Evolutionary conservation across 2,888 invertebrate genomes (phyloP).

Genomic region (Polydrusus pterygomalis): DNA sequence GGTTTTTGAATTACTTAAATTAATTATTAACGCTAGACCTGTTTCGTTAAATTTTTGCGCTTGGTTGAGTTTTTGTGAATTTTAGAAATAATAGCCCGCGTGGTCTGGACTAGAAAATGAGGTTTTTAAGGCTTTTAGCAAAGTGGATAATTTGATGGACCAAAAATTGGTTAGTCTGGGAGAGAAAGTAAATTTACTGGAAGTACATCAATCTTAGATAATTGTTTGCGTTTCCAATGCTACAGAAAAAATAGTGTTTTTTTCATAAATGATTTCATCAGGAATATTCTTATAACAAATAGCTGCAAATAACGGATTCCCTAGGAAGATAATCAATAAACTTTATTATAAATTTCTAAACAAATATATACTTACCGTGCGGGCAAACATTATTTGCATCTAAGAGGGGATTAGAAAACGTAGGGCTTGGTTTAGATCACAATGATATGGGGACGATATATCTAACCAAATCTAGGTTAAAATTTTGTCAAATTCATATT

Average conservation of each 20-base stretch:
- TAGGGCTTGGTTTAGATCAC: too few species aligned
- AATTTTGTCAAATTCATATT: too few species aligned
- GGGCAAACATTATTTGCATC: too few species aligned
- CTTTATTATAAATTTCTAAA: too few species aligned
- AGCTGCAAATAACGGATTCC: too few species aligned
- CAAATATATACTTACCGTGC: too few species aligned
- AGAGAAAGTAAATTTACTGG: slow-evolving; percentile 23
- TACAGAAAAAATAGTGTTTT: slow-evolving; percentile 1
- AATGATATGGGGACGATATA: too few species aligned
- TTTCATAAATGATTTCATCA: background rate
- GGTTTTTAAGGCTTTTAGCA: slow-evolving; percentile 35
- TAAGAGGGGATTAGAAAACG: too few species aligned
- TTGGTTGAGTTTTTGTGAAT: slow-evolving; percentile 32
- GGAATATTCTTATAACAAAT: background rate
- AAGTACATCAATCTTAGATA: slow-evolving; percentile 28
- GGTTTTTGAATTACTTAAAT: slow-evolving; percentile 42
- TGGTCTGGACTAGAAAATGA: slow-evolving; percentile 38
- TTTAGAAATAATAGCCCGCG: slow-evolving; percentile 34
- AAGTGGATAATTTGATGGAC: slow-evolving; percentile 37
- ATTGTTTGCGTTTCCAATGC: slow-evolving; percentile 13
- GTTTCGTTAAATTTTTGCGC: slow-evolving; percentile 44
- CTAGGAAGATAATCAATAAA: too few species aligned
- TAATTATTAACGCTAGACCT: slow-evolving; percentile 43
- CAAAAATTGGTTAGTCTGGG: slow-evolving; percentile 25
- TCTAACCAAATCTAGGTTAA: too few species aligned